Base-by-base conservation (phyloP, 2,888 invertebrate genomes). In the Epirrita christyi region DNA sequence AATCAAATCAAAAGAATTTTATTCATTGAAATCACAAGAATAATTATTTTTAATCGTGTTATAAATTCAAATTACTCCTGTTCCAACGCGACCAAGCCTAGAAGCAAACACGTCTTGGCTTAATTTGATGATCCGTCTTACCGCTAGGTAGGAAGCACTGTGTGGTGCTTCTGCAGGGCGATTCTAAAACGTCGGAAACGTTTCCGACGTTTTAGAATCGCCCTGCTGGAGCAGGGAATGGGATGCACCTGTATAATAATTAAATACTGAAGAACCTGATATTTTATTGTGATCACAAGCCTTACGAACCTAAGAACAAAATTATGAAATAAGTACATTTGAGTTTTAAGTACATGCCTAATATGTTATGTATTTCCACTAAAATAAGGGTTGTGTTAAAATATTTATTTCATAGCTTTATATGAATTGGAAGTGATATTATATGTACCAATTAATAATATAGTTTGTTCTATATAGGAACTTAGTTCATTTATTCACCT, bases 401-500 rank as follows among this genome's bases (percentile, higher is more conserved):
- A 13, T 6, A 34, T 15, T 40, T 40, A 10, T 45, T 54, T 41
- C 36, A 41, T 47, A 49, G 55, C 43, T 49, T 55, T 9, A 14
- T 40, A 42, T 45, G 48, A 9, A 41, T 42, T 47, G 42, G 43
- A 55, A 55, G 55, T 56, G 55, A 56, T 56, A 56, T 41, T 49
- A 27, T 43, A 45, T n/a, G n/a, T 52, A 52, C 28, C 5, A 38
- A 38, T 6, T 50, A 37, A 21, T 21, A 21, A 21, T 21, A 21
- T 21, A 21, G n/a, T 21, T 27, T n/a, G 7, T 38, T 40, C 34
- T 29, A 8, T 27, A 34, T 34, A 46, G 55, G 52, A 55, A 52
- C 45, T 53, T 54, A 57, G 59, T 63, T 58, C 37, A 53, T 47
- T 45, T 40, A 13, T 63, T 58, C 37, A 53, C 44, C 42, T 40